These are phyloP conservation scores for Phalacrocorax carbo DNA, from an alignment of 2,113 vertebrate genomes.

Conservation along the genomic window DNA sequence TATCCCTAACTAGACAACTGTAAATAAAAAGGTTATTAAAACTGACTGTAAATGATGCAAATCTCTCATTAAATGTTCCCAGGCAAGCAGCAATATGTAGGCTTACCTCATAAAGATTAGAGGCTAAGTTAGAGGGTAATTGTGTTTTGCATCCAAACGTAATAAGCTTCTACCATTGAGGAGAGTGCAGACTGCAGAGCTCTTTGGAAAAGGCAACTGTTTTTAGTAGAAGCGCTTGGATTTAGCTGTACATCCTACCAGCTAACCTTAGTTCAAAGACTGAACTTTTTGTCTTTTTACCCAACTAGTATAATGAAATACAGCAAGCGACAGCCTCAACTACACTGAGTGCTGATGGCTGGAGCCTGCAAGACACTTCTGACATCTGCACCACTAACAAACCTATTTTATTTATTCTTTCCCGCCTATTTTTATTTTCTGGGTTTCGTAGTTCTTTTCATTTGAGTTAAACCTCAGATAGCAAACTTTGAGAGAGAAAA, in stretches of 20 bases:
- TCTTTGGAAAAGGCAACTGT: background rate
- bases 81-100: slow-evolving; percentile 34
- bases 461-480: rapidly evolving
- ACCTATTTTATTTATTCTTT: rapidly evolving
- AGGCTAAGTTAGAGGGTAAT: slow-evolving; percentile 52
- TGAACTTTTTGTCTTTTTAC: background rate
- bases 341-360: background rate
- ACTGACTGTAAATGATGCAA: slow-evolving; percentile 31
- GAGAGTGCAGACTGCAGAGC: background rate
- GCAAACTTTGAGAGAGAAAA: background rate
- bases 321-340: background rate
- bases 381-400: background rate
- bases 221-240: background rate
- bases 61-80: slow-evolving; percentile 58
- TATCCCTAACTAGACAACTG: slow-evolving; percentile 19
- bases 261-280: background rate
- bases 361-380: background rate
- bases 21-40: slow-evolving; percentile 46
- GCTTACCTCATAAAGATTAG: slow-evolving; percentile 41
- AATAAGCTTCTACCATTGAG: slow-evolving; percentile 16
- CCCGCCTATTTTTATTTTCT: rapidly evolving
- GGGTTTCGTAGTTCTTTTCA: background rate
- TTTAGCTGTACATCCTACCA: background rate
- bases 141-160: slow-evolving; percentile 47
- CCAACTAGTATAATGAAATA: background rate